Base-by-base conservation (phyloP, 2,888 invertebrate genomes). In the Hemaris fuciformis region DNA sequence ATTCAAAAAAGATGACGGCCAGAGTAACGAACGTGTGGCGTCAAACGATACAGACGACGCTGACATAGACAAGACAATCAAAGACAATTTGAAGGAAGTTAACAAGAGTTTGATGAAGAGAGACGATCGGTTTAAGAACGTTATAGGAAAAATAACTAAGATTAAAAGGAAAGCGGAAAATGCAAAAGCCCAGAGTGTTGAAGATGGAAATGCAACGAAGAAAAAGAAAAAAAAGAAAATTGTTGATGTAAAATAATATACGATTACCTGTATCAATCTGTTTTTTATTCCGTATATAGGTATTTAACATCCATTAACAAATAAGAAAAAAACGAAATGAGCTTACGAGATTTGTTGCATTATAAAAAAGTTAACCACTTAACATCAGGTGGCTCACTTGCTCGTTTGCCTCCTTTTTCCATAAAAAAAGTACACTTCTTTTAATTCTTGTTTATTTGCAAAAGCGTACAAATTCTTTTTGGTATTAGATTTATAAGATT, bases 101-200 rank as follows among this genome's bases (percentile, higher is more conserved):
- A 93, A 91, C 60, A 93, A 83, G 63, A 81, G 70, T 2, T 66
- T 93, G 0, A 93, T 93, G 92, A 93, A 91, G 66, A 91, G 85
- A 69, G 93, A 93, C 45, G 86, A 87, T 1, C 74, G 93, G 27
- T 93, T 93, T 43, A 92, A 91, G 66, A 81, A 88, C 64, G 88
- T 93, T 2, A 91, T 93, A 0, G 91, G 90, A 1, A 93, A 92
- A 68, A 83, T 93, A 1, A 81, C 74, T 0, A 91, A 87, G 62
- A 93, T 93, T 15, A 92, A 89, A 67, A 70, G 88, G 31, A 93
- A 92, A 76, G 87, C 93, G 0, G 90, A 89, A 4, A 84, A 77
- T 63, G 73, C 75, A 1, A 77, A 84, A 65, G 63, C 60, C 3
- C 72, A 68, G 27, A 69, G 67, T 10, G 71, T 66, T 38, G 65